Conservation (phyloP, 2,888 invertebrate species). For the Amphimallon solstitiale region DNA sequence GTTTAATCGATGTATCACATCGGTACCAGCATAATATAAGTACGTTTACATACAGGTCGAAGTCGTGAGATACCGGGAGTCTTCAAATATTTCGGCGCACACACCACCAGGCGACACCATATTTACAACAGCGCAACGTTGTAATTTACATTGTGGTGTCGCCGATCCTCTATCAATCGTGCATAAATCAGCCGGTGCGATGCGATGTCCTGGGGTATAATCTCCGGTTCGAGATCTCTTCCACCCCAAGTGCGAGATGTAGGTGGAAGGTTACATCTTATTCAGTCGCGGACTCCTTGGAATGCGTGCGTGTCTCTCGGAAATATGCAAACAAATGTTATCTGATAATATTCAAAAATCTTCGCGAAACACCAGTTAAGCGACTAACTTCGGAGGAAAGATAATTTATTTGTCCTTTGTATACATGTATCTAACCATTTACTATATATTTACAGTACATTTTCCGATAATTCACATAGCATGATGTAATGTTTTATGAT, state of each 20-base stretch:
- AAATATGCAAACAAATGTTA: constrained; percentile 56
- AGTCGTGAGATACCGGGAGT: constrained; percentile 33
- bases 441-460: too few species aligned
- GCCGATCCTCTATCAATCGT: constrained; percentile 62
- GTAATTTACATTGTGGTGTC: constrained; percentile 63
- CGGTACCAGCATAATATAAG: too few species aligned
- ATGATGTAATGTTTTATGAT: too few species aligned
- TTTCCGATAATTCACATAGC: too few species aligned
- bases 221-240: constrained; percentile 52
- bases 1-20: too few species aligned
- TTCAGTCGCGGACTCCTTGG: constrained; percentile 51
- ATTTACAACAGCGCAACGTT: constrained; percentile 61
- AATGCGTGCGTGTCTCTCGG: constrained; percentile 51
- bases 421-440: too few species aligned
- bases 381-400: too few species aligned
- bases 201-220: constrained; percentile 49
- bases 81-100: constrained; percentile 40
- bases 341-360: constrained; percentile 50
- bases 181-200: constrained; percentile 60
- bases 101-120: constrained; percentile 46
- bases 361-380: background rate
- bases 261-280: constrained; percentile 59
- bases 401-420: too few species aligned
- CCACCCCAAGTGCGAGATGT: constrained; percentile 42
- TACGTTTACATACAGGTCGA: constrained; percentile 5